Conservation (phyloP, 2,888 invertebrate genomes). For the Xylota segnis region DNA sequence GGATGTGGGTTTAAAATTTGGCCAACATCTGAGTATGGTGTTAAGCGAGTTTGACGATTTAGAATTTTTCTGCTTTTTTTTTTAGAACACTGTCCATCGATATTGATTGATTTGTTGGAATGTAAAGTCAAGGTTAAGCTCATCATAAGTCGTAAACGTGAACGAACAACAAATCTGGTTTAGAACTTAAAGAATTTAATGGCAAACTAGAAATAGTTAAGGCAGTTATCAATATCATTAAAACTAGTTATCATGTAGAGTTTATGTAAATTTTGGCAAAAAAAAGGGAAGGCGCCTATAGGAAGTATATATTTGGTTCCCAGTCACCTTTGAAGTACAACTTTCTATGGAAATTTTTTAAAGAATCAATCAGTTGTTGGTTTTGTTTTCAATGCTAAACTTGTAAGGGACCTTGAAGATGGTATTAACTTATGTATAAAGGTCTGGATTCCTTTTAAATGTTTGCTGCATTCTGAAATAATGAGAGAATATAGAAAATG, state of each 20-base stretch:
- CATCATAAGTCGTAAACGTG: constrained; percentile 8
- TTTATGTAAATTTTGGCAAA: constrained; percentile 6
- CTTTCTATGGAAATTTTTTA: constrained; percentile 27
- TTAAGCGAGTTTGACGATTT: neutral
- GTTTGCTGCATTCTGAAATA: too few species aligned
- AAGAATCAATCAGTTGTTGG: neutral
- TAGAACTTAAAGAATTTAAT: constrained; percentile 4
- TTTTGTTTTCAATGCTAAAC: neutral
- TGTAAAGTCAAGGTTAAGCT: constrained; percentile 25
- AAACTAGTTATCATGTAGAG: neutral
- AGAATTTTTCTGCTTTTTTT: too few species aligned
- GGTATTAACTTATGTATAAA: too few species aligned
- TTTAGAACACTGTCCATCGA: neutral
- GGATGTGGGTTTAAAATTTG: neutral
- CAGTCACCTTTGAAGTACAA: constrained; percentile 30
- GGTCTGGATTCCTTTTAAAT: too few species aligned
- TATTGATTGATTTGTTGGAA: constrained; percentile 6
- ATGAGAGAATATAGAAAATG: too few species aligned
- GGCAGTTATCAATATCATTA: neutral
- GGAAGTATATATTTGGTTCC: constrained; percentile 1
- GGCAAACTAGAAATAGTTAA: neutral
- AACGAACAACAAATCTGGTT: neutral
- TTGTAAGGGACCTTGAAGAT: neutral
- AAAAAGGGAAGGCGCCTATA: constrained; percentile 15
- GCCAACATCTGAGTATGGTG: neutral